These are phyloP conservation scores for Lasiurus cinereus DNA, from an alignment of 2,113 vertebrate species.

Conservation along the genomic window DNA sequence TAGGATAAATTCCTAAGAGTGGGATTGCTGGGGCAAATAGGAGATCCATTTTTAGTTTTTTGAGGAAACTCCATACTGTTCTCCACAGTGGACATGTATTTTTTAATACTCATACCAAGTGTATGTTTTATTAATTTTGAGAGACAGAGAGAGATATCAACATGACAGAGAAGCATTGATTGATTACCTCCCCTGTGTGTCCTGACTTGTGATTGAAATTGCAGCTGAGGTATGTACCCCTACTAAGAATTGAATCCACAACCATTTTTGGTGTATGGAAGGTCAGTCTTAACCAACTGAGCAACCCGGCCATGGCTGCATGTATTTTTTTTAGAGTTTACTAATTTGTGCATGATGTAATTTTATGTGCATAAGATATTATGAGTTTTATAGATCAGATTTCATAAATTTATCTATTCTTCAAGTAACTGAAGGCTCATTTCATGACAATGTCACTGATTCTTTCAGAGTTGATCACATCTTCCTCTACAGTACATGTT, in stretches of 20 bases:
- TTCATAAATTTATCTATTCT: background rate
- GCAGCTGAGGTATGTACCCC: background rate
- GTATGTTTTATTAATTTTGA: background rate
- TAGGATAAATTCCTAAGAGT: too few relatives aligned
- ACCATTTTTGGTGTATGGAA: background rate
- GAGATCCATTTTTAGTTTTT: too few relatives aligned
- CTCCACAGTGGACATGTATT: too few relatives aligned
- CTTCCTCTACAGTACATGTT: background rate
- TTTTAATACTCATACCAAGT: background rate
- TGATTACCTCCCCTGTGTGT: background rate
- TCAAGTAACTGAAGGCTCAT: background rate
- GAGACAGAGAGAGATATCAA: background rate
- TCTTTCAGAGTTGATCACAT: background rate
- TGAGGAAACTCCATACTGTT: too few relatives aligned
- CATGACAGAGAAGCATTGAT: background rate
- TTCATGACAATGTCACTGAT: background rate
- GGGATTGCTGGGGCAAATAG: too few relatives aligned
- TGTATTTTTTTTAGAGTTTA: background rate
- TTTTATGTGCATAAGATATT: background rate
- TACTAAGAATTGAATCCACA: background rate
- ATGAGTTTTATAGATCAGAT: background rate
- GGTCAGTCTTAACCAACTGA: background rate
- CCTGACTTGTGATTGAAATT: background rate
- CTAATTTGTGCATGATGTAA: background rate
- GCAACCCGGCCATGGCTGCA: background rate